These are phyloP conservation scores for Pocillopora grandis DNA, from an alignment of 92 coral and sea anemone species.

Conservation along the genomic window DNA sequence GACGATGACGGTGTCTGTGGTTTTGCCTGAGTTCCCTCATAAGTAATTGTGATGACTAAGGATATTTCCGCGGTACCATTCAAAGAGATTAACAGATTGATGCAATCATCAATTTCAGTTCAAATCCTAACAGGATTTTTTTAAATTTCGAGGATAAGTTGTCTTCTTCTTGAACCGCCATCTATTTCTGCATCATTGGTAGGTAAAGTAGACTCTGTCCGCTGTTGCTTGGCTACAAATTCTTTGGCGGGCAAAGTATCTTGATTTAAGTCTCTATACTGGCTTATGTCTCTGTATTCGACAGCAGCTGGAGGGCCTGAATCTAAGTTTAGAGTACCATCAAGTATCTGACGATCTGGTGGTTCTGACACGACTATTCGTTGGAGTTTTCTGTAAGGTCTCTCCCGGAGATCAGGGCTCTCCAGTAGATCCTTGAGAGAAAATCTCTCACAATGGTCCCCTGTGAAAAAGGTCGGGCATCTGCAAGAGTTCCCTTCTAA, in stretches of 20 bases:
- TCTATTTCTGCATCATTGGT: constrained; percentile 23
- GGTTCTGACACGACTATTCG: constrained; percentile 20
- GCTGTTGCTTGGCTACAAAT: constrained; percentile 14
- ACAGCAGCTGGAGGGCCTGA: not conserved
- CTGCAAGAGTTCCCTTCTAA: constrained; percentile 57
- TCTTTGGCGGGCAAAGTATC: constrained; percentile 5
- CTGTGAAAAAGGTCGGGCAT: constrained; percentile 74
- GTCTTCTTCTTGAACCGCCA: constrained; percentile 18
- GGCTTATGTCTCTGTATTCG: too few species aligned
- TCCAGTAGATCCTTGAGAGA: constrained; percentile 65
- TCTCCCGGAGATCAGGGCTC: constrained; percentile 10
- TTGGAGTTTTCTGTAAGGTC: constrained; percentile 25
- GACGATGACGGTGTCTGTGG: too few species aligned
- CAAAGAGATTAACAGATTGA: constrained; percentile 1
- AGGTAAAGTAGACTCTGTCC: constrained; percentile 4
- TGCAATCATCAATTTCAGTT: not conserved
- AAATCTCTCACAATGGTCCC: constrained; percentile 68
- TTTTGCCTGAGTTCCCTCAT: too few species aligned
- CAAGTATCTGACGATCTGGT: constrained; percentile 25
- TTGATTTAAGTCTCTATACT: constrained; percentile 14
- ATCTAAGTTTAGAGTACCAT: not conserved
- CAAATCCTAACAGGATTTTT: not conserved
- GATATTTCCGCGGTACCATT: not conserved
- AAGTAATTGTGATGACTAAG: too few species aligned
- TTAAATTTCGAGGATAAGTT: constrained; percentile 36